phyloP scores from a whole-genome alignment of 2,113 vertebrate species.

The Prionailurus bengalensis region DNA sequence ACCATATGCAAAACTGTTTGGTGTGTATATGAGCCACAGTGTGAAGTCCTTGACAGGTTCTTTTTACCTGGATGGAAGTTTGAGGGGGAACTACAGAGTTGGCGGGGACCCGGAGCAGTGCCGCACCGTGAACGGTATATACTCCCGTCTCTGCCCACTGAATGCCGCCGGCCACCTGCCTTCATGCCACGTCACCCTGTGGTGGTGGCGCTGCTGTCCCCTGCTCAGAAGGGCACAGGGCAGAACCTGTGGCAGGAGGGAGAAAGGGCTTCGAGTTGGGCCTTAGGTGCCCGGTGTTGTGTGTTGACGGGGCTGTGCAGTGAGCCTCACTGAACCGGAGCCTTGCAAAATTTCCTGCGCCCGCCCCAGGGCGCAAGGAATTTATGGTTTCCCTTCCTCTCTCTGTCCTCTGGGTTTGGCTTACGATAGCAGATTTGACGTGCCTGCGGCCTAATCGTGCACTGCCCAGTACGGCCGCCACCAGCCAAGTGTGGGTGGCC shows the following conservation, averaged over 20 bases:
- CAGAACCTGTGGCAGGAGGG: background rate
- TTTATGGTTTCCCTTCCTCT: slow-evolving; percentile 12
- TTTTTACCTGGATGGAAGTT: background rate
- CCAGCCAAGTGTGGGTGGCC: background rate
- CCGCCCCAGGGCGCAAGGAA: background rate
- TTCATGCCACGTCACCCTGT: too few species aligned
- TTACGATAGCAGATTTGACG: background rate
- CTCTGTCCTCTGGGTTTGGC: background rate
- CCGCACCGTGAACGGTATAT: background rate
- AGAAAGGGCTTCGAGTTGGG: background rate
- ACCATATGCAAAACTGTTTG: background rate
- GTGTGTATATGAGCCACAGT: background rate
- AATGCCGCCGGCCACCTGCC: background rate
- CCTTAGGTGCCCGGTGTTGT: background rate
- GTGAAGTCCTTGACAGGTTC: background rate
- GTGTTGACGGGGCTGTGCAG: background rate
- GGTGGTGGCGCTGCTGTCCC: background rate
- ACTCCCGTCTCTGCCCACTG: background rate
- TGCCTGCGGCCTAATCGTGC: background rate
- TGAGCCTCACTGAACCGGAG: background rate
- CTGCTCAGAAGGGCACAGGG: background rate
- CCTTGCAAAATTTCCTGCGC: background rate
- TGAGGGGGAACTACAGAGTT: background rate
- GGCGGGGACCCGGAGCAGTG: background rate
- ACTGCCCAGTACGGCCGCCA: background rate